phyloP scores from a whole-genome alignment of 2,113 vertebrate species.

The Rhinopithecus roxellana region DNA sequence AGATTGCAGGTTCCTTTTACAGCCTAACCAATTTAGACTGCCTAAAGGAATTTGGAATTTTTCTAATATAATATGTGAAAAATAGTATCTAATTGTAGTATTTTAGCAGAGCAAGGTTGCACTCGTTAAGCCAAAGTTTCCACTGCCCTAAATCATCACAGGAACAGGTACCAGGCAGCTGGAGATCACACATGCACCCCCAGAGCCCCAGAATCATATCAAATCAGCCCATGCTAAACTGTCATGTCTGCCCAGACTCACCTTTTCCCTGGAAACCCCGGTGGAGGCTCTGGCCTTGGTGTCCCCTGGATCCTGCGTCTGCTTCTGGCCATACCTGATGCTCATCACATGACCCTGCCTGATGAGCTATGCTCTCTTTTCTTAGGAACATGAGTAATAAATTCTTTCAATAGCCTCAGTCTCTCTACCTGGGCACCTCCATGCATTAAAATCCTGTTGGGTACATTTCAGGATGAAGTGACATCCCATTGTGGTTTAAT shows the following conservation, averaged over 20 bases:
- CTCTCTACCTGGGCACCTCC: not conserved
- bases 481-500: not conserved
- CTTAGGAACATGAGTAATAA: too few relatives aligned
- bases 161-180: not conserved
- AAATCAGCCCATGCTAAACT: not conserved
- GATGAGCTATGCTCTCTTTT: accelerated
- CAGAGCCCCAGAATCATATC: not conserved
- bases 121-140: too few relatives aligned
- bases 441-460: not conserved
- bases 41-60: not conserved
- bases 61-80: too few relatives aligned
- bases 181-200: too few relatives aligned
- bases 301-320: not conserved
- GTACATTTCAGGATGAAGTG: not conserved
- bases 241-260: not conserved
- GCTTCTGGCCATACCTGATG: not conserved
- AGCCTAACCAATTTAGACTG: accelerated
- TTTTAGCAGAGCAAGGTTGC: not conserved
- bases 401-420: not conserved
- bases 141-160: not conserved
- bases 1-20: not conserved
- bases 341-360: too few relatives aligned
- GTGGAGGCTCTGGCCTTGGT: too few relatives aligned
- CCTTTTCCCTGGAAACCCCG: accelerated
- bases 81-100: not conserved